These are phyloP conservation scores for Mirza zaza DNA, from an alignment of 2,113 vertebrate species.

Conservation along the genomic window DNA sequence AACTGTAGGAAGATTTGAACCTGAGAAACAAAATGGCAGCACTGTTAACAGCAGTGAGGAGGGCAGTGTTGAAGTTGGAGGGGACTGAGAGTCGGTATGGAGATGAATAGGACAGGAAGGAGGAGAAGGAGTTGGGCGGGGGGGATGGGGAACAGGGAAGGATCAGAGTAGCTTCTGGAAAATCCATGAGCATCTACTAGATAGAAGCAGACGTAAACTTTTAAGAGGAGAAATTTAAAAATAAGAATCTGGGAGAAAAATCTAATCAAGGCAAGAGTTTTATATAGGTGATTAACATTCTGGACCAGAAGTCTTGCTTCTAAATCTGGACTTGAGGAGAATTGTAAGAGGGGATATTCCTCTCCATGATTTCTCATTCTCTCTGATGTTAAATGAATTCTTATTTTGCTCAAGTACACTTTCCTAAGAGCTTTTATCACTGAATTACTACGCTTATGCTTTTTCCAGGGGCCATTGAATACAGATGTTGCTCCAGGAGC, in stretches of 20 bases:
- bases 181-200: neutral
- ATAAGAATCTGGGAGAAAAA: constrained; percentile 18
- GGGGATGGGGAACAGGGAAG: neutral
- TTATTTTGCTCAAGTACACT: neutral
- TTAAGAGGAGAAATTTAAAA: constrained; percentile 23
- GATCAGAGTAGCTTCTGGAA: neutral
- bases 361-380: neutral
- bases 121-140: neutral
- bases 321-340: neutral
- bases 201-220: neutral
- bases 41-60: neutral
- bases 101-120: neutral
- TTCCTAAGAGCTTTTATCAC: neutral
- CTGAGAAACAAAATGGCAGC: neutral
- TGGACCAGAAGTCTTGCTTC: neutral
- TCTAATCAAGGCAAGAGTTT: neutral
- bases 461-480: constrained; percentile 83
- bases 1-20: neutral
- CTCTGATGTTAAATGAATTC: neutral
- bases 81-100: neutral
- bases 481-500: constrained; percentile 91
- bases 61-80: too few relatives aligned
- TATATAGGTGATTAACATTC: neutral
- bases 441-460: neutral
- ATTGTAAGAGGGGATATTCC: neutral